Base-by-base conservation (phyloP, 1,140 invertebrate species). In the Rhagoletis pomonella region DNA sequence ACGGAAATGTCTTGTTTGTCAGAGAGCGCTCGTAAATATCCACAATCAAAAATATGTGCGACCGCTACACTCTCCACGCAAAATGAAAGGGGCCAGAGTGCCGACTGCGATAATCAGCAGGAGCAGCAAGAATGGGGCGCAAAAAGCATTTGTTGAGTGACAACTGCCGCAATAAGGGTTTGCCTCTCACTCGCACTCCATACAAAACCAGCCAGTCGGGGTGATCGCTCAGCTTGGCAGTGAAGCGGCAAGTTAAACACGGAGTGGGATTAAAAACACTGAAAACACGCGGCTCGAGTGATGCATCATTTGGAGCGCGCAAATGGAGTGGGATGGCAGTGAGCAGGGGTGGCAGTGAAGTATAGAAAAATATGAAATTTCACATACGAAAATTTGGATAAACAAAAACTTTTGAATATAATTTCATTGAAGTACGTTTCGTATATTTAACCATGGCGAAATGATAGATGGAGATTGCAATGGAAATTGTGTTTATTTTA, bases 1-100 rank as follows among this genome's bases (percentile, higher is more conserved):
- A n/a, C 73, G 73, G 73, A 81, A 81, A 81, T 81, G 44, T 81
- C 73, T 81, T 81, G 73, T 81, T 81, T 81, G 73, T 81, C 73
- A 81, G 73, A 44, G 73, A 7, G 29, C 7, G 73, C 73, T 17
- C 73, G n/a, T 81, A 47, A 58, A 81, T 81, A 42, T 50, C 50
- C 6, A 47, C 9, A 55, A 29, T 29, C 29, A 50, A 55, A 67
- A 9, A 9, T n/a, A n/a, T 77, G 44, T 50, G 17, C 29, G 5
- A 50, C 10, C 5, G 67, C 42, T 6, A 50, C 44, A 62, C 60
- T n/a, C 60, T 4, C 50, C 60, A 62, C 60, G 7, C 60, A 62
- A 62, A 29, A 29, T 29, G 29, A 29, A 29, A 29, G 29, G 29
- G 29, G 29, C 29, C 60, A 62, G 4, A 17, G 60, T 7, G 7